phyloP scores from a whole-genome alignment of 23 tunicate species.

The Styela clava region DNA sequence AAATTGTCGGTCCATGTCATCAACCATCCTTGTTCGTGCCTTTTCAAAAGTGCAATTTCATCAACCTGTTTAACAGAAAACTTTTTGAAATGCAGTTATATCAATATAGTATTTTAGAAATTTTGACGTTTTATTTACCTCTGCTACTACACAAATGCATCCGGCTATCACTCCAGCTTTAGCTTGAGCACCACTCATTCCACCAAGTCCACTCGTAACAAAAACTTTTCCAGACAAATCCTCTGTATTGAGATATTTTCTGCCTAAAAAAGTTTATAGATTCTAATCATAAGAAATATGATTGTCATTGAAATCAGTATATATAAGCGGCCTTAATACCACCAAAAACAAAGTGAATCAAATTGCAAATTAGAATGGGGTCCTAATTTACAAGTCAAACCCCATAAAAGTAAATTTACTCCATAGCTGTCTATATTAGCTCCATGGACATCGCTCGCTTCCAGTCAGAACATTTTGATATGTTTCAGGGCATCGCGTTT shows the following conservation, averaged over 20 bases:
- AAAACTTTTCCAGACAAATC: slow-evolving; percentile 74
- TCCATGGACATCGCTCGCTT: too few relatives aligned
- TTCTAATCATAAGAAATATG: neutral
- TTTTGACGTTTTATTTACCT: slow-evolving; percentile 34
- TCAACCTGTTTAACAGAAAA: slow-evolving; percentile 59
- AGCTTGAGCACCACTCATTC: slow-evolving; percentile 99
- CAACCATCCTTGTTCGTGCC: slow-evolving; percentile 94
- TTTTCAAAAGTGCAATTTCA: slow-evolving; percentile 62
- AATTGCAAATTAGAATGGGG: too few relatives aligned
- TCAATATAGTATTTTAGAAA: neutral
- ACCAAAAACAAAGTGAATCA: too few relatives aligned
- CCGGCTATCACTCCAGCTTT: slow-evolving; percentile 96
- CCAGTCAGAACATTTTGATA: too few relatives aligned
- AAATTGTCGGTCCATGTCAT: slow-evolving; percentile 56
- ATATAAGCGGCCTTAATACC: too few relatives aligned
- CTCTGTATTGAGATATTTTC: slow-evolving; percentile 56
- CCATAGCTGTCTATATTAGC: too few relatives aligned
- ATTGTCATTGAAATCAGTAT: neutral
- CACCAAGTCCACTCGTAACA: slow-evolving; percentile 94
- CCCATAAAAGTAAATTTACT: too few relatives aligned
- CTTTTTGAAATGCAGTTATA: neutral
- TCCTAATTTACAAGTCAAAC: too few relatives aligned
- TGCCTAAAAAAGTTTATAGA: slow-evolving; percentile 36
- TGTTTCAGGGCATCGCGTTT: too few relatives aligned
- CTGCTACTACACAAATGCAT: slow-evolving; percentile 93